These are phyloP conservation scores for Polypterus senegalus DNA, from an alignment of 2,113 vertebrate species.

Conservation along the genomic window DNA sequence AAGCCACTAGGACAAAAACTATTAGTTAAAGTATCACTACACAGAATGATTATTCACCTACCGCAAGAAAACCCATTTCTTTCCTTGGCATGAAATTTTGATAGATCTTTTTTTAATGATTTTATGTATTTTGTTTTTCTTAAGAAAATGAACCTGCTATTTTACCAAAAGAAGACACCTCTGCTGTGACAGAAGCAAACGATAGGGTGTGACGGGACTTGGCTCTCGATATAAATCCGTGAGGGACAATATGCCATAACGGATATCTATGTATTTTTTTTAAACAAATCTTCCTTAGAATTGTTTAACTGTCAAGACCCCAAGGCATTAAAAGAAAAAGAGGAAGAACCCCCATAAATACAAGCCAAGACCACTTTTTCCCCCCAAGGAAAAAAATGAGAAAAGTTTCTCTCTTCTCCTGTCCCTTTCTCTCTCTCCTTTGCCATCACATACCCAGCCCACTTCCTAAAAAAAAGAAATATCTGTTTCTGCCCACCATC, in stretches of 20 bases:
- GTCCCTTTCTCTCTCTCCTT: conserved; percentile 42
- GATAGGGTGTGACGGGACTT: conserved; percentile 38
- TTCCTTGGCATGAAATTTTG: conserved; percentile 5
- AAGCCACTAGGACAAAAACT: too few relatives aligned
- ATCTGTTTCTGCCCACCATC: conserved; percentile 36
- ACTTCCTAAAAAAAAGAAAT: conserved; percentile 55
- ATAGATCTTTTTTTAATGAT: not conserved
- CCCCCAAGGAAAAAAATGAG: not conserved
- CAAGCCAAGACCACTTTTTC: conserved; percentile 19
- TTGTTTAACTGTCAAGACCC: conserved; percentile 37
- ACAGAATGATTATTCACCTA: conserved; percentile 14
- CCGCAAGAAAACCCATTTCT: conserved; percentile 21
- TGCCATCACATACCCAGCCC: conserved; percentile 43
- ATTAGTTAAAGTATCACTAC: too few relatives aligned
- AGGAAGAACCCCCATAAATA: conserved; percentile 30
- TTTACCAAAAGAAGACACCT: conserved; percentile 26
- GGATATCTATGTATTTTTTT: conserved; percentile 38
- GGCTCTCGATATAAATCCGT: conserved; percentile 27
- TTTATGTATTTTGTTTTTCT: not conserved
- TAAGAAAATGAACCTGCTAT: not conserved
- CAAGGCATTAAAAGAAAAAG: conserved; percentile 22
- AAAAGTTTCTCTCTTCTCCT: conserved; percentile 41
- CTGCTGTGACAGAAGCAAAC: conserved; percentile 34
- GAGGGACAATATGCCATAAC: conserved; percentile 27
- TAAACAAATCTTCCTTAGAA: conserved; percentile 36